A percentile compares a stretch with the other conserved stretches of the same genome.
phyloP scores from a whole-genome alignment of 1,140 invertebrate species.

The Drosophila rhopaloa region DNA sequence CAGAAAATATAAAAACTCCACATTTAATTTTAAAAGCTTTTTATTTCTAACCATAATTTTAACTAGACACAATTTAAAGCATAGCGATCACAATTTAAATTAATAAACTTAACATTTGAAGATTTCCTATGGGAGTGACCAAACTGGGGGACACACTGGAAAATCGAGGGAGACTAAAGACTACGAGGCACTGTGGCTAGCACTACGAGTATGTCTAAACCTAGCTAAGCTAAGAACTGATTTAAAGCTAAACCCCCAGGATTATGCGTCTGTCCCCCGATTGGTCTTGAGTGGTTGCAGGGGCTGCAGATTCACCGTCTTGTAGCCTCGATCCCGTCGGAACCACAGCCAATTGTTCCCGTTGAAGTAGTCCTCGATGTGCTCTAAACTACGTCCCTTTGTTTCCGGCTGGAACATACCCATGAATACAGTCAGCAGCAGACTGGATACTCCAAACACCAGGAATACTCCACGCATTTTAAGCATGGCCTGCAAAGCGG shows the following conservation, averaged over 20 bases:
- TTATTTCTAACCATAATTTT: constrained; percentile 32
- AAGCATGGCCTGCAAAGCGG: constrained; percentile 86
- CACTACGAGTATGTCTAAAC: constrained; percentile 25
- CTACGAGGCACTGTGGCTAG: constrained; percentile 52
- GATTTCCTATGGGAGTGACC: constrained; percentile 30
- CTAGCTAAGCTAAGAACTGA: constrained; percentile 55
- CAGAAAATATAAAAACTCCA: neutral
- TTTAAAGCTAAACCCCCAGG: constrained; percentile 18
- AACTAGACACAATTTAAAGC: constrained; percentile 38
- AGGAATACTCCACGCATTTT: constrained; percentile 88
- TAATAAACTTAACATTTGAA: constrained; percentile 35
- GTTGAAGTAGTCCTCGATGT: constrained; percentile 92
- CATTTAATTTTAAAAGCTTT: neutral
- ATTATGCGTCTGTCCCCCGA: constrained; percentile 14
- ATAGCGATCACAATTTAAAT: constrained; percentile 51
- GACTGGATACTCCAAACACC: constrained; percentile 89
- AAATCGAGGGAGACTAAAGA: constrained; percentile 22
- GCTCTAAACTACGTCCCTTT: constrained; percentile 90
- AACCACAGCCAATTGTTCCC: constrained; percentile 88
- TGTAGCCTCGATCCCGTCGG: constrained; percentile 72
- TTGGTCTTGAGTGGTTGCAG: constrained; percentile 41
- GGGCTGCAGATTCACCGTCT: constrained; percentile 56
- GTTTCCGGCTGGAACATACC: constrained; percentile 93
- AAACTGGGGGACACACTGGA: constrained; percentile 49
- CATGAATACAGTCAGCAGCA: constrained; percentile 88